Evolutionary conservation across 2,113 vertebrate genomes (phyloP).

Genomic region (Aspidoscelis tigris): DNA sequence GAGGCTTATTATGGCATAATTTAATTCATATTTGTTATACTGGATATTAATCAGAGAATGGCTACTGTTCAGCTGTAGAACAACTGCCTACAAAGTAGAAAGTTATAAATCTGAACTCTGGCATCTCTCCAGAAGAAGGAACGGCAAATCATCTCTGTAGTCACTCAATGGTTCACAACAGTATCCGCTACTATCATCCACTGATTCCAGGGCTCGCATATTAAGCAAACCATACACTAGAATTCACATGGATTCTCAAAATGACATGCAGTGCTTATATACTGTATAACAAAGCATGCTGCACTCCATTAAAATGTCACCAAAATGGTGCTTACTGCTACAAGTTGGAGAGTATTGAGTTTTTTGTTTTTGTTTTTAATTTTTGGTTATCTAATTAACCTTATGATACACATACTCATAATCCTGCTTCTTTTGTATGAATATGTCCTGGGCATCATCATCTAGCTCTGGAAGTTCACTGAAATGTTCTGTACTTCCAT

Average conservation of each 20-base stretch:
- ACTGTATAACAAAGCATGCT: not conserved
- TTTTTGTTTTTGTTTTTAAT: not conserved
- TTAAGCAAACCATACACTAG: no score
- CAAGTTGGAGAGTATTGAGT: not conserved
- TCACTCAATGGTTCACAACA: no score
- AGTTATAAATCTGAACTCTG: no score
- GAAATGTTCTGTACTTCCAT: slow-evolving; percentile 77
- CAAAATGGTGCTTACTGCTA: slow-evolving; percentile 19
- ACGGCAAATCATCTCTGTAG: no score
- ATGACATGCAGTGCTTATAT: not conserved
- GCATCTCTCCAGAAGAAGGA: no score
- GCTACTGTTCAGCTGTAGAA: no score
- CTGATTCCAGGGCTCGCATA: not conserved
- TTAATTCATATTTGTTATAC: no score
- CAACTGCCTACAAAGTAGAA: no score
- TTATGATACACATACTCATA: slow-evolving; percentile 84
- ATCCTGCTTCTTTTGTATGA: slow-evolving; percentile 83
- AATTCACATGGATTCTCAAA: not conserved
- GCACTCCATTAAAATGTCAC: not conserved
- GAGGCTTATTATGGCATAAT: not conserved
- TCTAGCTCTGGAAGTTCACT: slow-evolving; percentile 79
- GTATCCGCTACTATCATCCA: not conserved
- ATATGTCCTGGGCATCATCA: slow-evolving; percentile 84
- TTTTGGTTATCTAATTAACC: slow-evolving; percentile 17
- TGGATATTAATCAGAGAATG: no score